Evolutionary conservation across 2,888 invertebrate species (phyloP), one percentile per base, ranked within the genome.

Genomic region (Steinernema hermaphroditum): DNA sequence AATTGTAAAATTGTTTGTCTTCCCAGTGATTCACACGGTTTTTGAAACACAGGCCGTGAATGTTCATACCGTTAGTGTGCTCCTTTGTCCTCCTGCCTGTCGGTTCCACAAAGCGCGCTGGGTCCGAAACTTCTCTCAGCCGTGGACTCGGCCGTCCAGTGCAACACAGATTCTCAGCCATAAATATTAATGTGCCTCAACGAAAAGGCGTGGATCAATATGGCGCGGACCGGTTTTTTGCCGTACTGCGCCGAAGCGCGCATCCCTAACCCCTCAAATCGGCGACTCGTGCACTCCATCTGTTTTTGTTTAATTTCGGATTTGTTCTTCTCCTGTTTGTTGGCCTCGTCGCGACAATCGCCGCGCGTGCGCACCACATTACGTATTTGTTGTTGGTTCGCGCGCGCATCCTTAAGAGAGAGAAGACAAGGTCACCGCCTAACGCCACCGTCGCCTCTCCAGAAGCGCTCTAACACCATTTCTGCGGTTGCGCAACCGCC

Each of bases 231-330:
- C 54, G 54, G 54, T 54, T 54, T 54, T 46, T 54, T 14, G 27
- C 46, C 19, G n/a, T 46, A 6, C 2, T 46, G 46, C 19, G 46
- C 46, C 16, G 6, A 4, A 8, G 24, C 22, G 16, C 54, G 27
- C 4, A 9, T 27, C 24, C 27, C 54, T 27, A 12, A 12, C 37
- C 4, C n/a, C n/a, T n/a, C n/a, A n/a, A n/a, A n/a, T n/a, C n/a
- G n/a, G n/a, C n/a, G n/a, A n/a, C 37, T 27, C n/a, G 27, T 14
- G 44, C 69, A 37, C n/a, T 69, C 69, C 70, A 34, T 34, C 49
- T 37, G 69, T 19, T 24, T 70, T 70, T 12, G 49, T 70, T 70
- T 22, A 70, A 43, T 43, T 69, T 69, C 44, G 70, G n/a, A 70
- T 50, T 70, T 70, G 70, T 50, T 70, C 37, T 29, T 19, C 70